Evolutionary conservation across 2,113 vertebrate species (phyloP).

Genomic region (Eptesicus fuscus): DNA sequence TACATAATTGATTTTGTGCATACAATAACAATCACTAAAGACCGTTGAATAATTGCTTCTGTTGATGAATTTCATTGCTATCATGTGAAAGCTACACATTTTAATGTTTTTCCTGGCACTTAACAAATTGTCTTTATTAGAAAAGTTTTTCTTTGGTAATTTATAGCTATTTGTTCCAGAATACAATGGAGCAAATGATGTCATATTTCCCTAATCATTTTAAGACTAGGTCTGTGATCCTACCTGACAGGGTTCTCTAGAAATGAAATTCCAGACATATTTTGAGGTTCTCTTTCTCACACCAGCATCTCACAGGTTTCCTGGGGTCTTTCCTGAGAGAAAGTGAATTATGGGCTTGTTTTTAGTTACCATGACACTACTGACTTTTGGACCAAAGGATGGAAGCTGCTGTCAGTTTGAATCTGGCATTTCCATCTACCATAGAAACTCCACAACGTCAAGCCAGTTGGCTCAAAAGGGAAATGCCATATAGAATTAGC

Average conservation of each 20-base stretch:
- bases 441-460: not conserved
- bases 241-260: not conserved
- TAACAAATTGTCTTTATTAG: constrained; percentile 18
- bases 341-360: fast-evolving
- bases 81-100: not conserved
- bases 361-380: not conserved
- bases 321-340: not conserved
- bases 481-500: not conserved
- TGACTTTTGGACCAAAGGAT: not conserved
- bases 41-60: not conserved
- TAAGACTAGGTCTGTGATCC: not conserved
- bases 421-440: not conserved
- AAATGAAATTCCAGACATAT: not conserved
- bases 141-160: constrained; percentile 39
- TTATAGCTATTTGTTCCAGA: not conserved
- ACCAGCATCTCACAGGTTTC: not conserved
- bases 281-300: not conserved
- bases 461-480: not conserved
- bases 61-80: not conserved
- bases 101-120: not conserved
- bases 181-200: not conserved
- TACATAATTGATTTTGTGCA: constrained; percentile 29
- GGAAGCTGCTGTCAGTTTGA: not conserved
- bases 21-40: not conserved
- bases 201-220: not conserved